phyloP scores from a whole-genome alignment of 2,113 vertebrate genomes.

The Xenotilapia longispinis region DNA sequence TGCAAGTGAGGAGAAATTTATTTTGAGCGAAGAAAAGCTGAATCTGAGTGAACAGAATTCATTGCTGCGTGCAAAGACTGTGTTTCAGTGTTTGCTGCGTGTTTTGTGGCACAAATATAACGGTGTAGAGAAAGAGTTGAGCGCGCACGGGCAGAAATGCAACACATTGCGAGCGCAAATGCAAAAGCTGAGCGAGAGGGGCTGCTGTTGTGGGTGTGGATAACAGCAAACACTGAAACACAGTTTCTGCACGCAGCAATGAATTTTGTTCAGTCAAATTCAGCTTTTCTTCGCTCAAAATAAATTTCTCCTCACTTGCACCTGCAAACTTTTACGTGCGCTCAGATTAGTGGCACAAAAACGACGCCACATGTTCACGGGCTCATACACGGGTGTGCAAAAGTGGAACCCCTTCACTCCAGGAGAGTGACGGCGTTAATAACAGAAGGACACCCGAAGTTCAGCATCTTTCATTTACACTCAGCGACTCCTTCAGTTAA shows the following conservation, averaged over 20 bases:
- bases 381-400: background rate
- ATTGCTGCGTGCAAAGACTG: accelerated
- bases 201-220: no score
- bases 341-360: background rate
- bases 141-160: no score
- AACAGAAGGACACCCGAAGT: background rate
- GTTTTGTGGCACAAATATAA: no score
- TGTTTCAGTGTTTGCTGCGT: accelerated
- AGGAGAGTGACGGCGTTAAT: background rate
- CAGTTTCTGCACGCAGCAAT: accelerated
- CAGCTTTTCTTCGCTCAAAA: background rate
- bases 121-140: no score
- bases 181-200: no score
- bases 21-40: accelerated
- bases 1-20: background rate
- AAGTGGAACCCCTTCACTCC: background rate
- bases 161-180: no score
- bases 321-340: background rate
- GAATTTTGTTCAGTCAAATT: accelerated
- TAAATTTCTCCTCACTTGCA: background rate
- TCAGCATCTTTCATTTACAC: background rate
- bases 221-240: no score
- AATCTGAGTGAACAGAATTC: accelerated
- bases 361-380: background rate
- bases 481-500: background rate